Conservation (phyloP, 2,888 invertebrate species). For the Stratiomys singularior region DNA sequence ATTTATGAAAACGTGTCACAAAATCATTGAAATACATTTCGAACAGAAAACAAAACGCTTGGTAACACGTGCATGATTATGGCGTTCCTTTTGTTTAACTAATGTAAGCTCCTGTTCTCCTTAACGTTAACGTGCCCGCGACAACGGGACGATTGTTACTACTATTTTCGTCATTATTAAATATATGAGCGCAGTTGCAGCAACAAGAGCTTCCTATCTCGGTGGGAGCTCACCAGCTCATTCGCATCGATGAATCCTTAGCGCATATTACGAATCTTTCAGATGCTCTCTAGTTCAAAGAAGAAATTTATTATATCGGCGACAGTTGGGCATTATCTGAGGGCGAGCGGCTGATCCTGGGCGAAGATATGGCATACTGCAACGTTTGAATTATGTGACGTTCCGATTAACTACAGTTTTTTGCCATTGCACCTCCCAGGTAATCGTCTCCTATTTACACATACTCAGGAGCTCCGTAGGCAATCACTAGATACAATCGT, state of each 20-base stretch:
- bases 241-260: conserved; percentile 23
- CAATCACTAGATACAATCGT: conserved; percentile 37
- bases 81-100: conserved; percentile 20
- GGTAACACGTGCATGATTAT: not conserved
- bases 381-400: conserved; percentile 47
- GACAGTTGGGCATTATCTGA: conserved; percentile 46
- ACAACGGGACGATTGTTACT: conserved; percentile 36
- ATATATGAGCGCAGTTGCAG: conserved; percentile 36
- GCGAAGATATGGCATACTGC: conserved; percentile 31
- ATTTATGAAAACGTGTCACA: no score
- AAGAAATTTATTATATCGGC: conserved; percentile 45
- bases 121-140: not conserved
- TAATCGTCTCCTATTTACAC: conserved; percentile 46
- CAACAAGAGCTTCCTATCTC: conserved; percentile 28
- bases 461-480: conserved; percentile 9
- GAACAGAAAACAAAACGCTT: no score
- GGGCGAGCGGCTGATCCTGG: conserved; percentile 43
- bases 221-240: not conserved
- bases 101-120: conserved; percentile 8
- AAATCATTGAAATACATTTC: no score
- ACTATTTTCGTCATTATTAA: conserved; percentile 46
- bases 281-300: conserved; percentile 24
- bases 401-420: conserved; percentile 35
- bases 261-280: conserved; percentile 11
- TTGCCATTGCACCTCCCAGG: conserved; percentile 44